Conservation (phyloP, 2,797 vertebrate species). For the Columba guinea region DNA sequence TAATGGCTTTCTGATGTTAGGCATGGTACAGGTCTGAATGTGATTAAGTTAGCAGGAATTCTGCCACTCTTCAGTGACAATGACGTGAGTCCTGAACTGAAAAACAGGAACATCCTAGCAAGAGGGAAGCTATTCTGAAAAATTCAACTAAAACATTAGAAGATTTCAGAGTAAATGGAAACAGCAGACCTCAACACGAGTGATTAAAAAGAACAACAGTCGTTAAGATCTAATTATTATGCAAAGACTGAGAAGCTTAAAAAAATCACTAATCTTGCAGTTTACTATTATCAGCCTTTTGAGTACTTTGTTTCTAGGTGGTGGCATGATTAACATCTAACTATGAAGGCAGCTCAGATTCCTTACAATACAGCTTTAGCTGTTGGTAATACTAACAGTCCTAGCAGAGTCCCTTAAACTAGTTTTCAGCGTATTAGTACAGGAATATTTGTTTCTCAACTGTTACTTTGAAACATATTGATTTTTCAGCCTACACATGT, state of each 20-base stretch:
- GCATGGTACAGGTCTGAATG: neutral
- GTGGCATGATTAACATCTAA: neutral
- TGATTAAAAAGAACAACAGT: neutral
- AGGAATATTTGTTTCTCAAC: slow-evolving; percentile 36
- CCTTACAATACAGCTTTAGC: neutral
- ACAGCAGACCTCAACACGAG: neutral
- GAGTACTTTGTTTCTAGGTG: neutral
- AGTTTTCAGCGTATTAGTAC: neutral
- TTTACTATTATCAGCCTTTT: neutral
- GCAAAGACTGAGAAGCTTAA: neutral
- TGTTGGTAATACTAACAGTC: neutral
- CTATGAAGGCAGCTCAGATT: neutral
- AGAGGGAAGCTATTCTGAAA: neutral
- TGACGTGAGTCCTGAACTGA: neutral
- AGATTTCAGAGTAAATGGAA: neutral
- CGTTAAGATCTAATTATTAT: slow-evolving; percentile 4
- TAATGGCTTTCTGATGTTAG: slow-evolving; percentile 41
- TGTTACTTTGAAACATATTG: slow-evolving; percentile 51
- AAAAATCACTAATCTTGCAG: neutral
- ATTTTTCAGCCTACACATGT: slow-evolving; percentile 53
- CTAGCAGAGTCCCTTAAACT: neutral
- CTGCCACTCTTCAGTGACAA: neutral
- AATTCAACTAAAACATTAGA: neutral
- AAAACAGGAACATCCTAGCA: neutral
- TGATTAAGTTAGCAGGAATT: slow-evolving; percentile 43